These are phyloP conservation scores for Cromileptes altivelis DNA, from an alignment of 2,113 vertebrate genomes.

Conservation along the genomic window DNA sequence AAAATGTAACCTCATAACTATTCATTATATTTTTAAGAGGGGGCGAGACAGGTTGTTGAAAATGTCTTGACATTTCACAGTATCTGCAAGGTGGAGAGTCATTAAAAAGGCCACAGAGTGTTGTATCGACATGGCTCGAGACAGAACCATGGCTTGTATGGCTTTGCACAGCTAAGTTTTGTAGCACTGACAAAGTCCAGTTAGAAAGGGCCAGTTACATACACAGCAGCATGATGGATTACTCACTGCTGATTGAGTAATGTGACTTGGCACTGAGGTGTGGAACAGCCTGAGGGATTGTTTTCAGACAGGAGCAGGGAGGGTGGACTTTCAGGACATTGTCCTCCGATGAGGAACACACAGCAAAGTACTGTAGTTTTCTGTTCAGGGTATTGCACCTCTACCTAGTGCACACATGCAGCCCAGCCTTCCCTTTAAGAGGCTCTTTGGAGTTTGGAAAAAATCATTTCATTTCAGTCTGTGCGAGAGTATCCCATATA, in stretches of 20 bases:
- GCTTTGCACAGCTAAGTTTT: neutral
- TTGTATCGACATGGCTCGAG: neutral
- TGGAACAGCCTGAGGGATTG: slow-evolving; percentile 11
- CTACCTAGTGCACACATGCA: neutral
- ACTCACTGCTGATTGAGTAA: slow-evolving; percentile 13
- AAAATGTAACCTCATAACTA: neutral
- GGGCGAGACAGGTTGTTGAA: neutral
- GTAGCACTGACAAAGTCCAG: slow-evolving; percentile 3
- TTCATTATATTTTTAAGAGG: neutral
- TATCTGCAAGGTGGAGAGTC: neutral
- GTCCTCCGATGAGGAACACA: neutral
- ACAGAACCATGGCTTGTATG: neutral
- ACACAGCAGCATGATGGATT: neutral
- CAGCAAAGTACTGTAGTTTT: neutral
- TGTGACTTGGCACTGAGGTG: neutral
- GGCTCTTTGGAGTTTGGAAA: neutral
- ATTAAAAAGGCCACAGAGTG: neutral
- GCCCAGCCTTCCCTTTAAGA: neutral
- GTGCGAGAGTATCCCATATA: neutral
- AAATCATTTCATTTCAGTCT: neutral
- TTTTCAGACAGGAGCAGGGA: slow-evolving; percentile 9
- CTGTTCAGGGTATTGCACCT: neutral
- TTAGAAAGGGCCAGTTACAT: neutral
- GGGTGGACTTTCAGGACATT: slow-evolving; percentile 14
- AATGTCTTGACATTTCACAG: slow-evolving; percentile 1